These are phyloP conservation scores for Tachuris rubrigastra DNA, from an alignment of 2,113 vertebrate species.

Conservation along the genomic window DNA sequence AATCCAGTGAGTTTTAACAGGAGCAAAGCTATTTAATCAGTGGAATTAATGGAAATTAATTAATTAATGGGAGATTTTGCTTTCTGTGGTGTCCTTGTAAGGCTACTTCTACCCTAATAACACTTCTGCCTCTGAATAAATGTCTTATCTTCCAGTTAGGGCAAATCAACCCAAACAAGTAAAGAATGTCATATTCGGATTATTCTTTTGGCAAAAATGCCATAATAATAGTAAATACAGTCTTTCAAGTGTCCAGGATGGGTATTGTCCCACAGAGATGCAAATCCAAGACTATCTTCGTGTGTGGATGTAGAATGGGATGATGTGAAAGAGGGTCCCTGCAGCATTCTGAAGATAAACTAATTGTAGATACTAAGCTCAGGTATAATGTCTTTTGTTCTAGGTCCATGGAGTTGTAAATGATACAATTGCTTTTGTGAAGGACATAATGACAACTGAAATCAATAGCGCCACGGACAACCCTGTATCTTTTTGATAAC, in stretches of 20 bases:
- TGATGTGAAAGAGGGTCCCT: not conserved
- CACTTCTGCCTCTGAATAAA: not conserved
- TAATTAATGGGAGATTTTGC: not conserved
- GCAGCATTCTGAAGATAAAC: not conserved
- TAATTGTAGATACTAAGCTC: not conserved
- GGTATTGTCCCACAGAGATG: not conserved
- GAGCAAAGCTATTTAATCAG: not conserved
- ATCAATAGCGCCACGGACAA: conserved; percentile 98
- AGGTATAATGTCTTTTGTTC: not conserved
- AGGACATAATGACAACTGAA: conserved; percentile 92
- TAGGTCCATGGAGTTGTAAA: conserved; percentile 94
- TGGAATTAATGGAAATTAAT: not conserved
- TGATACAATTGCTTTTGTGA: conserved; percentile 94
- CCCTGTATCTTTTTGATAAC: conserved; percentile 87
- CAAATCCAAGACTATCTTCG: not conserved
- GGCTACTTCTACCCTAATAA: not conserved
- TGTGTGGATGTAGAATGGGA: not conserved
- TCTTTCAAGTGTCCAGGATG: not conserved
- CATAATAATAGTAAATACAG: not conserved
- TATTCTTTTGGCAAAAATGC: not conserved
- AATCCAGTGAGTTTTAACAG: not conserved
- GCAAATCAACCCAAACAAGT: not conserved
- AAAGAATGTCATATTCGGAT: not conserved
- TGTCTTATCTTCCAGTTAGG: not conserved
- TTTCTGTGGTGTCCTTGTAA: not conserved